Percentiles rank a stretch among this genome's conserved stretches.
Evolutionary conservation across 2,888 invertebrate genomes (phyloP).

Genomic region (Coronaproctus castanopsis): DNA sequence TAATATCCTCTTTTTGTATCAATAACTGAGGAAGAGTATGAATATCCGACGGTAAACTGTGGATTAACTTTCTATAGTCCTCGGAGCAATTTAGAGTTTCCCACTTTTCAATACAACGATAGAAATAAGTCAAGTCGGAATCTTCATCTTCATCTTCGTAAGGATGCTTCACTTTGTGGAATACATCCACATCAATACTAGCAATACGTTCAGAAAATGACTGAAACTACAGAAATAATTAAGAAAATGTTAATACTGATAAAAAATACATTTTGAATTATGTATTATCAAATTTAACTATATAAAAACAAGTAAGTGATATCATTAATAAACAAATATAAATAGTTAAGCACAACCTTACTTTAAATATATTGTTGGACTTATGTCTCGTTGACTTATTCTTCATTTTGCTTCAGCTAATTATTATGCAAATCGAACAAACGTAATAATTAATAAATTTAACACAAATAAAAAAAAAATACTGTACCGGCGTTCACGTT

Average conservation of each 20-base stretch:
- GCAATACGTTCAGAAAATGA: constrained; percentile 72
- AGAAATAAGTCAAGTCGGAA: constrained; percentile 50
- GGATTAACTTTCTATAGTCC: constrained; percentile 54
- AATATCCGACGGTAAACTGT: constrained; percentile 50
- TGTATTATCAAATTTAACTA: background rate
- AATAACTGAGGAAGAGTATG: constrained; percentile 63
- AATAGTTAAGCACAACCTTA: no score
- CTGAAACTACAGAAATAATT: constrained; percentile 42
- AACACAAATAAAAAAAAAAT: no score
- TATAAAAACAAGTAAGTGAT: constrained; percentile 9
- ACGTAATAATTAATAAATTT: no score
- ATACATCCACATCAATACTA: constrained; percentile 66
- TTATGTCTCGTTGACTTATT: constrained; percentile 52
- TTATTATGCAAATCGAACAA: no score
- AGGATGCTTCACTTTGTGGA: constrained; percentile 60
- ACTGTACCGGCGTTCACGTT: no score
- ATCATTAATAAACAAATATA: constrained; percentile 13
- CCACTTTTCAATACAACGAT: constrained; percentile 71
- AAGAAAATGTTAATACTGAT: constrained; percentile 7
- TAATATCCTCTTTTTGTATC: constrained; percentile 53
- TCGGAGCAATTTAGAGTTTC: constrained; percentile 66
- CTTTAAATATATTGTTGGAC: constrained; percentile 55
- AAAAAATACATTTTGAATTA: no score
- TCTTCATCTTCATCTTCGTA: constrained; percentile 46
- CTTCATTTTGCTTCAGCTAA: no score